phyloP scores from a whole-genome alignment of 2,888 invertebrate genomes.

The Corythucha ciliata region DNA sequence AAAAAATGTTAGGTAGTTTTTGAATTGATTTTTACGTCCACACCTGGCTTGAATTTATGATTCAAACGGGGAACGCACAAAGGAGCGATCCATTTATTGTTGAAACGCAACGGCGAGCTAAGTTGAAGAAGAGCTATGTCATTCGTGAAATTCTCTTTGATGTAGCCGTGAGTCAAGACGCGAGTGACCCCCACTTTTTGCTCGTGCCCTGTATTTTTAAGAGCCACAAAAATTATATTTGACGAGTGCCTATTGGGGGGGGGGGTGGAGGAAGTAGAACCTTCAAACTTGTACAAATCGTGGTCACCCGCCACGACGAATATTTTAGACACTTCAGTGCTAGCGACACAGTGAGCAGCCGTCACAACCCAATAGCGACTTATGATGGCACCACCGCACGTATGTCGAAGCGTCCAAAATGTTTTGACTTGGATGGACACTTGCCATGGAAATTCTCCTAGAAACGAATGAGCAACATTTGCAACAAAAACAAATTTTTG shows the following conservation, averaged over 20 bases:
- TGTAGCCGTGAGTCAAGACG: slow-evolving; percentile 26
- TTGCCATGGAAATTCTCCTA: slow-evolving; percentile 40
- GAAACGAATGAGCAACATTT: slow-evolving; percentile 3
- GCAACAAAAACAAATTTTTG: neutral
- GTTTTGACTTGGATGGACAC: slow-evolving; percentile 38
- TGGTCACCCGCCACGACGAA: slow-evolving; percentile 39
- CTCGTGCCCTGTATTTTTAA: slow-evolving; percentile 35
- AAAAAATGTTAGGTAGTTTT: no score
- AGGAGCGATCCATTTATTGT: slow-evolving; percentile 39
- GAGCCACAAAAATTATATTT: no score
- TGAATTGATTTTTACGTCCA: slow-evolving; percentile 6
- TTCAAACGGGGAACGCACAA: slow-evolving; percentile 40
- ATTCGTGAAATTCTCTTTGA: slow-evolving; percentile 33
- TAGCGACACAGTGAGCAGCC: slow-evolving; percentile 39
- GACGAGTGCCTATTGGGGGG: neutral
- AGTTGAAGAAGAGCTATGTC: slow-evolving; percentile 38
- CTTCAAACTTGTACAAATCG: slow-evolving; percentile 37
- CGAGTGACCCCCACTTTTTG: slow-evolving; percentile 33
- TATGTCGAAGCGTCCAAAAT: slow-evolving; percentile 31
- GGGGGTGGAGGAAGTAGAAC: slow-evolving; percentile 24
- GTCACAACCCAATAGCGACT: slow-evolving; percentile 36
- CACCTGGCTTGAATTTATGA: slow-evolving; percentile 30
- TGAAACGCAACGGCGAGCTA: slow-evolving; percentile 31
- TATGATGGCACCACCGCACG: slow-evolving; percentile 38
- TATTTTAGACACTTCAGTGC: slow-evolving; percentile 29